Evolutionary conservation across 2,888 invertebrate genomes (phyloP).

Genomic region (Ischnura elegans): DNA sequence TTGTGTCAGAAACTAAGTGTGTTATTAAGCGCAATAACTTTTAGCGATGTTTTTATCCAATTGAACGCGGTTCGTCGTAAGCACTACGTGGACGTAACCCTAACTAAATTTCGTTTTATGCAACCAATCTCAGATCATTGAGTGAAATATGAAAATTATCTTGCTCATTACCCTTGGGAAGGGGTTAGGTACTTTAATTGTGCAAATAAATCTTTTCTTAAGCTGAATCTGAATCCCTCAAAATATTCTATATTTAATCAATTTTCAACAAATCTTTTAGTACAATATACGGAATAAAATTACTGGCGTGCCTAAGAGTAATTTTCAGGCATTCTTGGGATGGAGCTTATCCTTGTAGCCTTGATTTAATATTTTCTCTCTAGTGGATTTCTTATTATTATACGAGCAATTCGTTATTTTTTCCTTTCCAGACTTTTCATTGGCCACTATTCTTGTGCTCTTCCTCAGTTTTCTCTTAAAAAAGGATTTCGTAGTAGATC

Average conservation of each 20-base stretch:
- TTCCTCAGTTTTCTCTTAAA: background rate
- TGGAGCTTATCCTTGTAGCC: background rate
- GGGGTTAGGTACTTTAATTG: no score
- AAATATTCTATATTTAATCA: background rate
- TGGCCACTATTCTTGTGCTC: background rate
- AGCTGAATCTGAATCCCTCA: background rate
- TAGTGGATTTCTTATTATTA: background rate
- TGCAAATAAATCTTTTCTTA: background rate
- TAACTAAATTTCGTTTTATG: no score
- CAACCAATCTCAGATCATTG: no score
- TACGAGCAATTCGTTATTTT: background rate
- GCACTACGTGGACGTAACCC: no score
- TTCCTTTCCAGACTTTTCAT: background rate
- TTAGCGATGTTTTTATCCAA: no score
- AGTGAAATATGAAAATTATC: no score
- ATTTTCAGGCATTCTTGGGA: background rate
- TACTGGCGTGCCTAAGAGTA: background rate
- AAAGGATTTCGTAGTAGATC: background rate
- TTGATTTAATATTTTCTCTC: background rate
- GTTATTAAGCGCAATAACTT: no score
- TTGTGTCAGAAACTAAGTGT: no score
- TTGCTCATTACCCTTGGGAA: no score
- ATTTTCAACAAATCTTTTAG: background rate
- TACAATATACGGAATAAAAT: background rate
- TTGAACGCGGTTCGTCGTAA: no score